Percentiles rank a stretch among this genome's conserved stretches.
Conservation (phyloP, 1,140 invertebrate genomes). For the Orussus abietinus region DNA sequence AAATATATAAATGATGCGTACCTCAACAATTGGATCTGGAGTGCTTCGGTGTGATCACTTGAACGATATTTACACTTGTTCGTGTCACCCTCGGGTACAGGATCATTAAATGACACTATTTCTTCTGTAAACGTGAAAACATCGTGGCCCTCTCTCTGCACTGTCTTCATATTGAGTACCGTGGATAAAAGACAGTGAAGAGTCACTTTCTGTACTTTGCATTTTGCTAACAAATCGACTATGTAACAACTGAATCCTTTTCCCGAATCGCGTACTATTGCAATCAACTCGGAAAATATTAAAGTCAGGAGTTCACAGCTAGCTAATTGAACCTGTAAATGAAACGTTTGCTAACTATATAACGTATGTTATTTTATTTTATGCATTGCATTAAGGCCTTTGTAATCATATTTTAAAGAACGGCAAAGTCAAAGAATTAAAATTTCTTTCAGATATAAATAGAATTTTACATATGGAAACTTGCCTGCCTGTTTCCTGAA, state of each 20-base stretch:
- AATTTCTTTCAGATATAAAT: too few relatives aligned
- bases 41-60: conserved; percentile 69
- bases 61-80: conserved; percentile 59
- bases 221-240: conserved; percentile 73
- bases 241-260: conserved; percentile 80
- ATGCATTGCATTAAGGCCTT: too few relatives aligned
- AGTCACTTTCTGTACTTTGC: conserved; percentile 86
- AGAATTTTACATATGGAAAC: conserved; percentile 6
- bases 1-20: conserved; percentile 18
- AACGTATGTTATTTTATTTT: conserved; percentile 6
- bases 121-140: conserved; percentile 74
- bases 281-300: conserved; percentile 72
- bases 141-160: conserved; percentile 50
- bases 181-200: conserved; percentile 80
- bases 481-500: conserved; percentile 66
- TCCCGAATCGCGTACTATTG: conserved; percentile 79
- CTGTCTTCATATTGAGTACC: conserved; percentile 62
- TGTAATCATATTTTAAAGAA: too few relatives aligned
- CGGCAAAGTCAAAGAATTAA: too few relatives aligned
- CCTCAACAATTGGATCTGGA: conserved; percentile 73
- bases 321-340: conserved; percentile 67
- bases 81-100: conserved; percentile 46
- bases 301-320: conserved; percentile 75
- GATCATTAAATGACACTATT: conserved; percentile 80
- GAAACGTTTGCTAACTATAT: conserved; percentile 12